Evolutionary conservation across 2,888 invertebrate species (phyloP).

Genomic region (Coremacera marginata): DNA sequence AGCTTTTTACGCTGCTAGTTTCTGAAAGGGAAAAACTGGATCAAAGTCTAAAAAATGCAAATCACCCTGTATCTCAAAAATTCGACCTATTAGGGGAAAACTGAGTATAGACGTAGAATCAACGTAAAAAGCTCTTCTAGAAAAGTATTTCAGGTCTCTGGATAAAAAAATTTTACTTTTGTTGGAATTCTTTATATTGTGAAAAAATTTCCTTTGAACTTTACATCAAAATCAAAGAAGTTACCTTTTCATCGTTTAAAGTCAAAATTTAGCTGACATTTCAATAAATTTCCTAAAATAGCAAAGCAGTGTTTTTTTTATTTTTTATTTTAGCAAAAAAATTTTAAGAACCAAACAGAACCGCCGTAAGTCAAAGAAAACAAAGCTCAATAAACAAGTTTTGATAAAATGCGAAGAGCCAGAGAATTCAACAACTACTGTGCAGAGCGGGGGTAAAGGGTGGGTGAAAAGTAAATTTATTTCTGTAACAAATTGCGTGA

Average conservation of each 20-base stretch:
- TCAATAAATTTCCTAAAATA: neutral
- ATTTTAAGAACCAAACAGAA: too few relatives aligned
- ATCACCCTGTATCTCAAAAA: too few relatives aligned
- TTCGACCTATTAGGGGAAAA: too few relatives aligned
- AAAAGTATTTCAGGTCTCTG: too few relatives aligned
- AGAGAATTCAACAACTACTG: neutral
- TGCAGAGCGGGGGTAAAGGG: neutral
- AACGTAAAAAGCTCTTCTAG: too few relatives aligned
- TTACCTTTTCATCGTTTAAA: neutral
- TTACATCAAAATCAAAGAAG: neutral
- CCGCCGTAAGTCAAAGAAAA: neutral
- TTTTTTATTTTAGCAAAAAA: neutral
- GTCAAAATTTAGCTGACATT: neutral
- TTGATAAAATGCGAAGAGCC: neutral
- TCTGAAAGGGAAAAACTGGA: too few relatives aligned
- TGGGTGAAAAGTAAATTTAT: constrained; percentile 46
- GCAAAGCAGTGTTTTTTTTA: neutral
- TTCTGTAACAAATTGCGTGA: constrained; percentile 61
- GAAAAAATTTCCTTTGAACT: neutral
- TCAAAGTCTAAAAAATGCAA: too few relatives aligned
- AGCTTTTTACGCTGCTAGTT: too few relatives aligned
- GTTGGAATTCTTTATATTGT: too few relatives aligned
- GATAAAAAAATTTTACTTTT: too few relatives aligned
- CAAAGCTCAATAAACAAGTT: neutral
- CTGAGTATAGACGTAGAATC: too few relatives aligned